Evolutionary conservation across 2,797 vertebrate species (phyloP), one percentile per base, ranked within the genome.

Genomic region (Balearica regulorum): DNA sequence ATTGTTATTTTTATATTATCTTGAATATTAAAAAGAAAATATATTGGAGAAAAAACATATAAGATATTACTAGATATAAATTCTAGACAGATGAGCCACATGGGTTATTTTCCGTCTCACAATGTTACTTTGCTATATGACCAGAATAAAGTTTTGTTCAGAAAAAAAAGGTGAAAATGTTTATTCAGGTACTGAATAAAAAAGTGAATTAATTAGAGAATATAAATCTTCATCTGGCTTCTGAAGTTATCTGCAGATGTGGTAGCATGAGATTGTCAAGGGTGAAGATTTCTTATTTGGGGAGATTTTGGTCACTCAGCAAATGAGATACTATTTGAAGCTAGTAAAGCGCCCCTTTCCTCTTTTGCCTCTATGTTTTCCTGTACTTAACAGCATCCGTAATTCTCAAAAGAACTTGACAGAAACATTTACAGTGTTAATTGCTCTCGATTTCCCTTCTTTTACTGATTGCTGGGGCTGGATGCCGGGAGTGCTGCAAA

Each of bases 1-100:
- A 93, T 96, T 97, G 93, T 96, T 96, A 93, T 95, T 95, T 51
- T 93, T 92, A 76, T 92, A 92, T 95, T 96, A 51, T 84, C 57
- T 94, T 94, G 93, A 93, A 97, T 94, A 90, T 78, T 87, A 90
- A 89, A 83, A 93, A 83, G 65, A 94, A 94, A 95, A 94, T 84
- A 83, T 78, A 83, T 55, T 87, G 72, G 43, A 71, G 22, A 89
- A 93, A 88, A 94, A 94, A 54, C 51, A 68, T 79, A 10, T 71
- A 90, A 85, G 75, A 81, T 94, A 95, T 95, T 93, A 44, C 75
- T 66, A 70, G 57, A 46, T 71, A 94, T 75, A 94, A 94, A 94
- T 93, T 92, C 51, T 94, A 87, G 85, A 41, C 81, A 91, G 61
- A 94, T 94, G 68, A 93, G 76, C 81, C 73, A 57, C 80, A 55